These are phyloP conservation scores for Lacerta viridis DNA, from an alignment of 2,797 vertebrate species.

Conservation along the genomic window DNA sequence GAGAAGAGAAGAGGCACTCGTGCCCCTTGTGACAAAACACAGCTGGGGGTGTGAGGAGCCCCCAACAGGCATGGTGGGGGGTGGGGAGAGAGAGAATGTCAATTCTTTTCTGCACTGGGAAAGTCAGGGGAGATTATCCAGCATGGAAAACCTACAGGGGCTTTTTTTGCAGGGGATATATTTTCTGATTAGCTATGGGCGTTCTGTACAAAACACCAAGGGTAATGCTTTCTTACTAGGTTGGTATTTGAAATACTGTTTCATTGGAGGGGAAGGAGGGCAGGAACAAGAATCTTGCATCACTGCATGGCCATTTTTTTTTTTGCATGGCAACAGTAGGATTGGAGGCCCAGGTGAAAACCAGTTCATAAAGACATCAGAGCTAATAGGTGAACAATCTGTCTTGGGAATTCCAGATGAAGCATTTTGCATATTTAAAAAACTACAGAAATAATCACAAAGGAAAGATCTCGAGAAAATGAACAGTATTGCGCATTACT, in stretches of 20 bases:
- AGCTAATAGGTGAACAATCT: not conserved
- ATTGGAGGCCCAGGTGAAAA: not conserved
- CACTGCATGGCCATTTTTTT: too few species aligned
- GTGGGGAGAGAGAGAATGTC: too few species aligned
- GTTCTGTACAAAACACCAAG: too few species aligned
- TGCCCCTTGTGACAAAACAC: not conserved
- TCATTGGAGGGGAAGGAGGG: too few species aligned
- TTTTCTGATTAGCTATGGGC: too few species aligned
- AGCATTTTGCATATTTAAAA: not conserved
- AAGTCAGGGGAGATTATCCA: not conserved
- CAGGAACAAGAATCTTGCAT: not conserved
- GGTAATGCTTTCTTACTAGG: not conserved
- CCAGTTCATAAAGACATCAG: not conserved
- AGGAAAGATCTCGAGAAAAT: not conserved
- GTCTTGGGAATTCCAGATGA: not conserved
- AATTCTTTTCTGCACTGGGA: not conserved
- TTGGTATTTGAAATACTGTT: not conserved
- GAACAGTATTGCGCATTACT: not conserved
- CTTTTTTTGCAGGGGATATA: not conserved
- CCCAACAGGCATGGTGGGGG: too few species aligned
- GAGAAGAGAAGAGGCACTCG: rapidly evolving
- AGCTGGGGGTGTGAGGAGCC: not conserved
- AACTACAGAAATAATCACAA: not conserved
- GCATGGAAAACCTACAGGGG: too few species aligned
- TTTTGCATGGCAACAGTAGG: too few species aligned